These are phyloP conservation scores for Metalampra italica DNA, from an alignment of 2,888 invertebrate genomes.

Conservation along the genomic window DNA sequence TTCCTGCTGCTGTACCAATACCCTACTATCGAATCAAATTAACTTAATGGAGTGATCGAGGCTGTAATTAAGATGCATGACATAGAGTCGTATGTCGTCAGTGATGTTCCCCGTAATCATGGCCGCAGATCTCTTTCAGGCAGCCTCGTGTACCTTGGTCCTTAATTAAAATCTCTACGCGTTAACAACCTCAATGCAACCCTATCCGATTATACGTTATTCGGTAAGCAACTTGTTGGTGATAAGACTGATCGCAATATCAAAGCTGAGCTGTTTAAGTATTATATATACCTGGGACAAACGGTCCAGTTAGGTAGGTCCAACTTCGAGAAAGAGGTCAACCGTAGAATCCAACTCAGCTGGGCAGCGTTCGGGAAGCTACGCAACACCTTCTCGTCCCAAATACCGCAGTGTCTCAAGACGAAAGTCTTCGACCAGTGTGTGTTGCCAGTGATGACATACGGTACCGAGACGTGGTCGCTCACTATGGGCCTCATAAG, in stretches of 20 bases:
- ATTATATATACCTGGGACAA: too few relatives aligned
- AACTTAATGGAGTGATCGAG: slow-evolving; percentile 9
- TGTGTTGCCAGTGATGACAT: too few relatives aligned
- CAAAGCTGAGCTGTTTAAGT: too few relatives aligned
- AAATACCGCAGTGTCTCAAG: too few relatives aligned
- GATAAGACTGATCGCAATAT: neutral
- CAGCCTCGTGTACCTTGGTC: slow-evolving; percentile 10
- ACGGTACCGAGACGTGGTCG: too few relatives aligned
- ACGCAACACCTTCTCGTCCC: too few relatives aligned
- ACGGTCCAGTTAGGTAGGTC: too few relatives aligned
- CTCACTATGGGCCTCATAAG: too few relatives aligned
- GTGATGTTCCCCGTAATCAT: neutral
- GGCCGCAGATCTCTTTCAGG: slow-evolving; percentile 11
- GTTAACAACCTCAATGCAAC: slow-evolving; percentile 23
- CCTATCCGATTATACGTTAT: neutral
- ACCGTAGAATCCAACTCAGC: too few relatives aligned
- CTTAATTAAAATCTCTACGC: slow-evolving; percentile 42
- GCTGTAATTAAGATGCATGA: slow-evolving; percentile 6
- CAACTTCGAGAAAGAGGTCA: too few relatives aligned
- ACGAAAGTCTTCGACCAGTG: too few relatives aligned
- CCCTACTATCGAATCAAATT: slow-evolving; percentile 10
- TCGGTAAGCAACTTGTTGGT: neutral
- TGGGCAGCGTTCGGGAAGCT: too few relatives aligned
- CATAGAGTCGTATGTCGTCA: neutral
- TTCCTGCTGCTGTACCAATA: neutral